Conservation (phyloP, 1,140 invertebrate genomes). For the Drosophila chauvacae region DNA sequence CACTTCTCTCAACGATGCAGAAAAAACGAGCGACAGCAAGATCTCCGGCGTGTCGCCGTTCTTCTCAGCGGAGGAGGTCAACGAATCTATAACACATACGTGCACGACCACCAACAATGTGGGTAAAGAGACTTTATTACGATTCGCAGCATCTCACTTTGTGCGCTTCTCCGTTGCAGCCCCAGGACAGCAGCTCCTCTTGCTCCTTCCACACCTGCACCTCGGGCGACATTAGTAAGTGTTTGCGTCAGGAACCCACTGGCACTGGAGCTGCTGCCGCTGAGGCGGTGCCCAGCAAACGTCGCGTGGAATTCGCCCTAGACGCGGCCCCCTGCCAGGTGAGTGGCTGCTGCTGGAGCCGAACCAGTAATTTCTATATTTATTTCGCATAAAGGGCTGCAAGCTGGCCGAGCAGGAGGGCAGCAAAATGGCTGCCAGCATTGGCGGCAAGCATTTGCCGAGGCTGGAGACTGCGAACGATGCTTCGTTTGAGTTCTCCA, state of each 20-base stretch:
- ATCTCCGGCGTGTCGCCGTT: slow-evolving; percentile 85
- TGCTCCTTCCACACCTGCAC: slow-evolving; percentile 80
- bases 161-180: slow-evolving; percentile 13
- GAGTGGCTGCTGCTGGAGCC: slow-evolving; percentile 29
- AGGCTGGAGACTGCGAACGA: slow-evolving; percentile 70
- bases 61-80: slow-evolving; percentile 85
- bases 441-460: slow-evolving; percentile 47
- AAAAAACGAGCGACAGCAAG: slow-evolving; percentile 76
- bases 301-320: slow-evolving; percentile 68
- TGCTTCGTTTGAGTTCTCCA: slow-evolving; percentile 80
- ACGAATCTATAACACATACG: slow-evolving; percentile 69
- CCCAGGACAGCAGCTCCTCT: slow-evolving; percentile 74
- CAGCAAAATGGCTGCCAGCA: slow-evolving; percentile 36
- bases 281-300: slow-evolving; percentile 36
- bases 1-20: slow-evolving; percentile 70
- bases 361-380: slow-evolving; percentile 1
- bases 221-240: slow-evolving; percentile 73
- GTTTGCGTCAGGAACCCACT: slow-evolving; percentile 51
- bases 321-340: slow-evolving; percentile 64
- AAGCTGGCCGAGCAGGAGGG: slow-evolving; percentile 75
- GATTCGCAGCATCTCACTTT: not conserved
- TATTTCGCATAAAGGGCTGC: slow-evolving; percentile 69
- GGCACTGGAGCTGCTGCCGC: not conserved
- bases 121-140: not conserved
- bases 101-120: slow-evolving; percentile 61